Conservation (phyloP, 2,888 invertebrate species). For the Limnephilus rhombicus region DNA sequence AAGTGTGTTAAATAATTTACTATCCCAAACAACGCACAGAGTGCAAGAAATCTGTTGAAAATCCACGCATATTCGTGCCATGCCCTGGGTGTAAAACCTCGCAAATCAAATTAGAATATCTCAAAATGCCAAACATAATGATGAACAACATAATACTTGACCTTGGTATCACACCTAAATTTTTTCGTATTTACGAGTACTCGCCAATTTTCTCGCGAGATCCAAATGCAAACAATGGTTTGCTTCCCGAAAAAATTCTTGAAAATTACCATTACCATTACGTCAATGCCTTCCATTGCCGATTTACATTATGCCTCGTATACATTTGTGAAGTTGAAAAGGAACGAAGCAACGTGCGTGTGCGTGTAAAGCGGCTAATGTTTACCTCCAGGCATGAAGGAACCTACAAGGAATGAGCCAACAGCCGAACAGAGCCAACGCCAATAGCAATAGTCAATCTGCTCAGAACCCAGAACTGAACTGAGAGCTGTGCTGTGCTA, state of each 20-base stretch:
- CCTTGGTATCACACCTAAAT: background rate
- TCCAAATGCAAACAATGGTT: background rate
- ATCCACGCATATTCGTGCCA: too few species aligned
- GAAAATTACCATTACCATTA: background rate
- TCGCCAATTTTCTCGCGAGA: background rate
- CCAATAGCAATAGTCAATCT: background rate
- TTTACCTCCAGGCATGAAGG: background rate
- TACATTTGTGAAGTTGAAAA: too few species aligned
- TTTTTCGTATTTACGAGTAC: background rate
- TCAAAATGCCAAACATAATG: too few species aligned
- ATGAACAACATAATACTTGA: background rate
- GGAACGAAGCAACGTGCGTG: background rate
- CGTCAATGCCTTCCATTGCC: too few species aligned
- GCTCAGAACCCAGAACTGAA: background rate
- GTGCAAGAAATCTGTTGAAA: too few species aligned
- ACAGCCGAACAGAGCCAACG: background rate
- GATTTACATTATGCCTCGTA: too few species aligned
- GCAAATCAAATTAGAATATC: too few species aligned
- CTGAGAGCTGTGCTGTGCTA: background rate
- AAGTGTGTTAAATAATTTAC: too few species aligned
- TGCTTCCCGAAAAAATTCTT: background rate
- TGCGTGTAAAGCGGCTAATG: background rate
- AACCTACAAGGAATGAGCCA: background rate
- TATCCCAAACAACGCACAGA: too few species aligned
- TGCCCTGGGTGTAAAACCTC: background rate